Evolutionary conservation across 2,797 vertebrate genomes (phyloP).

Genomic region (Pampus argenteus): DNA sequence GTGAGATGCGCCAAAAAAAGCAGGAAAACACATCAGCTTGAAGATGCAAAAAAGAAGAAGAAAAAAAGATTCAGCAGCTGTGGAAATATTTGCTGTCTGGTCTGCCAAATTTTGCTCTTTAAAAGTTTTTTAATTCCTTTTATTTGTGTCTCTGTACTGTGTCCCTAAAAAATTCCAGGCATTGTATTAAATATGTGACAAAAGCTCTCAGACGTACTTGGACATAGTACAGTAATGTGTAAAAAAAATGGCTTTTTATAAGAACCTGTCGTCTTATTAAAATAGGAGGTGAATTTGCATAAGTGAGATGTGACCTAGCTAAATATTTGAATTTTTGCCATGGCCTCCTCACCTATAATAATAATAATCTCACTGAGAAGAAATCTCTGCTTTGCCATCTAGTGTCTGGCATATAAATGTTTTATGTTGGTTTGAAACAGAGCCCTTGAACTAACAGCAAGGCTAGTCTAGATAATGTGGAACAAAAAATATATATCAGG

Average conservation of each 20-base stretch:
- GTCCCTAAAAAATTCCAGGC: background rate
- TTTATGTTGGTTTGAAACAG: slow-evolving; percentile 19
- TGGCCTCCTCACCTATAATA: background rate
- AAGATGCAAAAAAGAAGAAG: slow-evolving; percentile 59
- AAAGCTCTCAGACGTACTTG: background rate
- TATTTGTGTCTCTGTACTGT: background rate
- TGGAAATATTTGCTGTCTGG: slow-evolving; percentile 55
- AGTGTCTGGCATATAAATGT: slow-evolving; percentile 22
- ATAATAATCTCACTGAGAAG: background rate
- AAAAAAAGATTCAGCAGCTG: slow-evolving; percentile 50
- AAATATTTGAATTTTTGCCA: background rate
- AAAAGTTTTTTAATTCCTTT: slow-evolving; percentile 1
- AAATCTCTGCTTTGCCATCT: slow-evolving; percentile 20
- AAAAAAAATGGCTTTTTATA: background rate
- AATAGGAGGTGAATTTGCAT: background rate
- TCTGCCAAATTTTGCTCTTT: slow-evolving; percentile 26
- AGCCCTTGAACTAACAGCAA: background rate
- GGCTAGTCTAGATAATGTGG: background rate
- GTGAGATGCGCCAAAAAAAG: slow-evolving; percentile 64
- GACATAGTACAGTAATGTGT: background rate
- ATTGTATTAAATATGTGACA: background rate
- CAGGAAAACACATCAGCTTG: slow-evolving; percentile 69
- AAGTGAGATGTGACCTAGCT: slow-evolving; percentile 11
- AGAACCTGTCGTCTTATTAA: slow-evolving; percentile 3
- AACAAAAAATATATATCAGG: slow-evolving; percentile 4